Conservation (phyloP, 2,888 invertebrate species). For the Eristalis tenax region DNA sequence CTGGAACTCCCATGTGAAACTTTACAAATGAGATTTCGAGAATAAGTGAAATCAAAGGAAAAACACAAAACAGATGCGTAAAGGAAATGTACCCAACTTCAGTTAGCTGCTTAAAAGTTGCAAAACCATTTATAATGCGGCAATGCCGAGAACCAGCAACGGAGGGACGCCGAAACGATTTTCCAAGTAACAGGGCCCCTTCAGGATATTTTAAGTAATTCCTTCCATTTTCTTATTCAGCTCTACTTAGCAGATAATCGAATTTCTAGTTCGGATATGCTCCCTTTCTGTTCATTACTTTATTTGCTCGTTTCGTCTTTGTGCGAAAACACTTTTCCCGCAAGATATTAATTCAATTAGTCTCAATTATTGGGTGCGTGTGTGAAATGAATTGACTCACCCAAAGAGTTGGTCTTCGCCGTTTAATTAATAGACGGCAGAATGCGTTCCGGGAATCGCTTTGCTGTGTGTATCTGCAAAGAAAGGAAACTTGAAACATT, state of each 20-base stretch:
- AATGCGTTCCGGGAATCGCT: background rate
- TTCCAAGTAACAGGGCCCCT: background rate
- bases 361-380: background rate
- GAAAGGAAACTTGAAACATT: slow-evolving; percentile 1
- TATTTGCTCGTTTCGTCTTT: background rate
- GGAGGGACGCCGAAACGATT: background rate
- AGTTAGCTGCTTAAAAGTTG: background rate
- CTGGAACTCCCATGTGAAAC: background rate
- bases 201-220: background rate
- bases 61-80: background rate
- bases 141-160: too few species aligned
- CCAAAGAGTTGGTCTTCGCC: background rate
- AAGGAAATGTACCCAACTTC: background rate
- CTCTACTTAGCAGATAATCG: background rate
- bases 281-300: background rate
- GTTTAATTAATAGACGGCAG: slow-evolving; percentile 13
- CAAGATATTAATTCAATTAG: slow-evolving; percentile 6
- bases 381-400: slow-evolving; percentile 13
- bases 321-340: background rate
- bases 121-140: background rate
- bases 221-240: background rate
- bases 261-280: background rate
- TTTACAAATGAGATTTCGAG: background rate
- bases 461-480: slow-evolving; percentile 5
- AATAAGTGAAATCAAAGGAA: background rate